phyloP scores from a whole-genome alignment of 2,888 invertebrate genomes.

The Pachydiplax longipennis region DNA sequence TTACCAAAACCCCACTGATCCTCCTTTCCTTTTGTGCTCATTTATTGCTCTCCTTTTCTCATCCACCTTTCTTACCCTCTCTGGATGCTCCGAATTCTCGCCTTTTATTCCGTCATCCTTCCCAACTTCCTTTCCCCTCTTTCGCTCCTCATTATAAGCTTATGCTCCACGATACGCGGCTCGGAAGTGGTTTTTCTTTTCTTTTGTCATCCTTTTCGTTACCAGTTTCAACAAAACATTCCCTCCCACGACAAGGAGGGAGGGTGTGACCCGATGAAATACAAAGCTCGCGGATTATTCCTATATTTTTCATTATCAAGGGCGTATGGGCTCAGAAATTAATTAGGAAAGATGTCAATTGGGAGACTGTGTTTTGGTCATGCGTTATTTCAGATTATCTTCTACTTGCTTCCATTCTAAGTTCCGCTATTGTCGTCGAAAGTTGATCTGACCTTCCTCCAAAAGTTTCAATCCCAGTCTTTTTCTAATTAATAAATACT shows the following conservation, averaged over 20 bases:
- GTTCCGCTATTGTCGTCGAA: no score
- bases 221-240: neutral
- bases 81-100: neutral
- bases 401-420: no score
- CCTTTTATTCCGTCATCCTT: neutral
- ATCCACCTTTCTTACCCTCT: neutral
- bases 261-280: no score
- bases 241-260: neutral
- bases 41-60: neutral
- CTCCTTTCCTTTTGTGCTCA: neutral
- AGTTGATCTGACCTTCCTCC: no score
- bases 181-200: neutral
- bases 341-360: no score
- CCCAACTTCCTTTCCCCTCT: neutral
- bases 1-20: neutral
- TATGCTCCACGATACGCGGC: neutral
- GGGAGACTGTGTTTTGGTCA: no score
- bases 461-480: no score
- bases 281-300: no score
- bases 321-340: no score
- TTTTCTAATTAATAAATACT: no score
- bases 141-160: neutral
- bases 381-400: no score
- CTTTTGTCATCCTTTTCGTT: neutral
- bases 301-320: no score